Evolutionary conservation across 1,140 invertebrate species (phyloP), one percentile per base, ranked within the genome.

Genomic region (Schlechtendalia chinensis): DNA sequence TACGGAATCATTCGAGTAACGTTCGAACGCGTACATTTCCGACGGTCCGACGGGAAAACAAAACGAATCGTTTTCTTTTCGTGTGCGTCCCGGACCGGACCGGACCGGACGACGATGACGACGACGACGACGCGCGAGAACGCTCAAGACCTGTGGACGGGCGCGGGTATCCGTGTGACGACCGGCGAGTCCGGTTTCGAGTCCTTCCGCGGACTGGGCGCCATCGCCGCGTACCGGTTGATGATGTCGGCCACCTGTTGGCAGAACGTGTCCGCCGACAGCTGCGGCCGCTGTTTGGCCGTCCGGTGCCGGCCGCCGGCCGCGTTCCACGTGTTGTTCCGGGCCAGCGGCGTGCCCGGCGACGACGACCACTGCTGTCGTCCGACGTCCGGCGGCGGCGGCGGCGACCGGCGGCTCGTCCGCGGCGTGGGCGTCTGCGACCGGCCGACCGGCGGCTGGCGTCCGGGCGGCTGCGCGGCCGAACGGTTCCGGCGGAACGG

Each of bases 251-350:
- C 82, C 67, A 86, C 86, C 29, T 88, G 88, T 69, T 89, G 89
- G 14, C 87, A 88, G 83, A 92, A 93, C 0, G 91, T 93, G 22
- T 93, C 91, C 5, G 88, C 85, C 54, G 87, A 89, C n/a, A 93
- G 85, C 1, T 88, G 87, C 0, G 91, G 89, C 19, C 90, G 86
- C 87, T 86, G 39, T 82, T 84, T 83, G 82, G 86, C 27, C 50
- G 69, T 27, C 65, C 27, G 29, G 83, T 0, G 86, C 87, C 63
- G 86, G 86, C 11, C 91, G 87, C 3, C 91, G 50, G 81, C 56
- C 10, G 59, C 91, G 82, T 89, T 91, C 91, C 91, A 93, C 0
- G 91, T 92, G 81, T 91, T 92, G 59, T 81, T 81, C 89, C 89
- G n/a, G 87, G 86, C 39, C 83, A 86, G 82, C 80, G 65, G 58